These are phyloP conservation scores for Xenotilapia longispinis DNA, from an alignment of 2,113 vertebrate genomes.

Conservation along the genomic window DNA sequence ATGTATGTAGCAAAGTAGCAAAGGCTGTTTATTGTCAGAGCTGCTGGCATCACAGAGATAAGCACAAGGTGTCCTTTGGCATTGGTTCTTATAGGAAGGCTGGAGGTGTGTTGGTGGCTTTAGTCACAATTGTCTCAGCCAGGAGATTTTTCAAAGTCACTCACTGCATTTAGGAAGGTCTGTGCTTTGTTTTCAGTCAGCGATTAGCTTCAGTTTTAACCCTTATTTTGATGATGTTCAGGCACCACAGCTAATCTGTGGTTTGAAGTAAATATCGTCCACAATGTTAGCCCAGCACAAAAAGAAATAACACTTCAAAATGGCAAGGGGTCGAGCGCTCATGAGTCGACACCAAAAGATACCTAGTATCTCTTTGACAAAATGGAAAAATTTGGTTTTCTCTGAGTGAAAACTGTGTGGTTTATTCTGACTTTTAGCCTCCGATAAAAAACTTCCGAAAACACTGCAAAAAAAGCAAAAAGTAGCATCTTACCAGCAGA, in stretches of 20 bases:
- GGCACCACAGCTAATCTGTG: background rate
- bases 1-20: background rate
- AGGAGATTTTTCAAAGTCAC: background rate
- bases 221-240: background rate
- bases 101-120: background rate
- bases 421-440: background rate
- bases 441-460: background rate
- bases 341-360: background rate
- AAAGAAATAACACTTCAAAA: background rate
- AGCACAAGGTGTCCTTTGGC: background rate
- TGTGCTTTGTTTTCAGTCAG: background rate
- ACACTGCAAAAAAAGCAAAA: background rate
- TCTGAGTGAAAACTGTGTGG: background rate
- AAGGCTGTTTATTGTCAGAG: background rate
- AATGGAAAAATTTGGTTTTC: background rate
- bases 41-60: background rate
- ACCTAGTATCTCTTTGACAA: background rate
- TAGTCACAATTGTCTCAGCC: background rate
- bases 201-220: background rate
- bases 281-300: background rate
- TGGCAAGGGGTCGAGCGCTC: background rate
- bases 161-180: background rate
- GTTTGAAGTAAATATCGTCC: background rate
- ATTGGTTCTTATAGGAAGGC: background rate
- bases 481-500: background rate